Conservation (phyloP, 2,888 invertebrate genomes). For the Aphidoletes aphidimyza region DNA sequence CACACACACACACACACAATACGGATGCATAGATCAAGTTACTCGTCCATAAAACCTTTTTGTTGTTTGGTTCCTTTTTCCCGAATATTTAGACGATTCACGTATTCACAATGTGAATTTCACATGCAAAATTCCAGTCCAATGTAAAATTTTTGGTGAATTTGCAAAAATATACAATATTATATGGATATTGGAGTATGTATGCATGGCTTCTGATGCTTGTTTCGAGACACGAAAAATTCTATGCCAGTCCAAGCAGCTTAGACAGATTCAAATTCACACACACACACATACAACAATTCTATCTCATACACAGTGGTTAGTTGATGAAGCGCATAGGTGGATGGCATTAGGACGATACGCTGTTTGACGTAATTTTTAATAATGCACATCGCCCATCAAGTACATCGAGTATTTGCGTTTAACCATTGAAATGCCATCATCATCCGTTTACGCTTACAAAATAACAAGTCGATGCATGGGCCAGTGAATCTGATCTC, state of each 20-base stretch:
- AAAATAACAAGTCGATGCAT: conserved; percentile 38
- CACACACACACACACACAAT: too few relatives aligned
- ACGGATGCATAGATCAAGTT: conserved; percentile 32
- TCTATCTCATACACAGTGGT: not conserved
- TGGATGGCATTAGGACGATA: not conserved
- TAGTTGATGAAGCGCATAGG: not conserved
- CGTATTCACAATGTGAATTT: too few relatives aligned
- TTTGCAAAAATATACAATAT: not conserved
- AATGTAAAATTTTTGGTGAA: not conserved
- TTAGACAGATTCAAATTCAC: not conserved
- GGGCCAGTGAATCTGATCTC: not conserved
- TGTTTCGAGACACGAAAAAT: not conserved
- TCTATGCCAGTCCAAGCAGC: not conserved
- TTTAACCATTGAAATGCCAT: conserved; percentile 49
- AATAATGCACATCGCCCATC: conserved; percentile 31
- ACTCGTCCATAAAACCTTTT: conserved; percentile 13
- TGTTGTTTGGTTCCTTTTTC: not conserved
- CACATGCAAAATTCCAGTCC: not conserved
- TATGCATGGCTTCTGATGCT: too few relatives aligned
- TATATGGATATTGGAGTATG: too few relatives aligned
- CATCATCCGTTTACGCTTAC: conserved; percentile 51
- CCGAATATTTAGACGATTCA: too few relatives aligned
- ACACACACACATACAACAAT: not conserved
- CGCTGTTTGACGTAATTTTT: conserved; percentile 34
- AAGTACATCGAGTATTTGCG: conserved; percentile 36